phyloP scores from a whole-genome alignment of 2,113 vertebrate genomes.

The Toxotes chatareus region DNA sequence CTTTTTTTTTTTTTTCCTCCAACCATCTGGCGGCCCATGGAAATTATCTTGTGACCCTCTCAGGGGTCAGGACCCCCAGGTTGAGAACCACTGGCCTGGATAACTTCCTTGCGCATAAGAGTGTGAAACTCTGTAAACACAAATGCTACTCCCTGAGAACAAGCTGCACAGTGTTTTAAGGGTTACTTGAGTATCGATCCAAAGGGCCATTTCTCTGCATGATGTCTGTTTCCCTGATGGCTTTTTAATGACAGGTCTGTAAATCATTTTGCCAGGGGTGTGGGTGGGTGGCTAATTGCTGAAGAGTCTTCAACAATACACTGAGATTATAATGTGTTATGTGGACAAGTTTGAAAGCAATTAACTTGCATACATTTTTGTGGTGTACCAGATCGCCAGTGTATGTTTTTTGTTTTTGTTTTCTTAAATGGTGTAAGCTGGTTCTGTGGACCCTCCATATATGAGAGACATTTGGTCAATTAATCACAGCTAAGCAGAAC shows the following conservation, averaged over 20 bases:
- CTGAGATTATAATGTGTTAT: slow-evolving; percentile 47
- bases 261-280: slow-evolving; percentile 62
- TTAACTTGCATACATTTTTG: slow-evolving; percentile 32
- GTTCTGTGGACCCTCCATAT: slow-evolving; percentile 58
- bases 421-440: slow-evolving; percentile 36
- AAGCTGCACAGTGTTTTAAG: slow-evolving; percentile 52
- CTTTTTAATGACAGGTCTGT: slow-evolving; percentile 68
- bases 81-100: not conserved
- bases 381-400: not conserved
- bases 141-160: slow-evolving; percentile 41
- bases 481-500: slow-evolving; percentile 81
- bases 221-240: slow-evolving; percentile 72
- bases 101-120: slow-evolving; percentile 4
- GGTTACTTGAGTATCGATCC: slow-evolving; percentile 77
- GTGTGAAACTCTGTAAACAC: slow-evolving; percentile 36
- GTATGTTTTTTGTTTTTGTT: not conserved
- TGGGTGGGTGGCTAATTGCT: slow-evolving; percentile 54
- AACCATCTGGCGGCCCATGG: no score
- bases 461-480: slow-evolving; percentile 77
- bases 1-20: no score
- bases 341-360: slow-evolving; percentile 23
- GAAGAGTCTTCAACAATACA: slow-evolving; percentile 48
- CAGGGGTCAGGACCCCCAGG: no score
- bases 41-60: no score
- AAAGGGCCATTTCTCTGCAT: slow-evolving; percentile 62